Percentiles rank a stretch among this genome's conserved stretches.
phyloP scores from a whole-genome alignment of 2,113 vertebrate genomes.

The Antidorcas marsupialis region DNA sequence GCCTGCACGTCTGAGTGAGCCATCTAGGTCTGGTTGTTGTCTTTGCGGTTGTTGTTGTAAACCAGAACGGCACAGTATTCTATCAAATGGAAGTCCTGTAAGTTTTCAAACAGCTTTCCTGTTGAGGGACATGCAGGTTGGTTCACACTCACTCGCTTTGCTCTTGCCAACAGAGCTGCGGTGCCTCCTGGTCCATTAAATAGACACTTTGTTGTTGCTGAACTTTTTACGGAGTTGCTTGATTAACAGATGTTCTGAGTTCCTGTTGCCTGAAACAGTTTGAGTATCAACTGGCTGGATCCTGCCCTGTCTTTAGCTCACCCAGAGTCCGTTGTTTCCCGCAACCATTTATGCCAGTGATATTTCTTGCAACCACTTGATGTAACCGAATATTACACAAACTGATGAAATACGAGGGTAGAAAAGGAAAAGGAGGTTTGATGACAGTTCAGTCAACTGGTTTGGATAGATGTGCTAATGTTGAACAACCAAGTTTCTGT shows the following conservation, averaged over 20 bases:
- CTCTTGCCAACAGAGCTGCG: not conserved
- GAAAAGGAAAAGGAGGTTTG: not conserved
- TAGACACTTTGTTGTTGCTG: not conserved
- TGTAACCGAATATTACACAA: not conserved
- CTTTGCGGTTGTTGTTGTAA: not conserved
- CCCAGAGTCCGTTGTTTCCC: not conserved
- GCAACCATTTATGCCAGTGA: not conserved
- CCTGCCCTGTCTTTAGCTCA: not conserved
- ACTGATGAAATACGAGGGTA: not conserved
- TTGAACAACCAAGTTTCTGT: not conserved
- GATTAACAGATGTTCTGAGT: fast-evolving
- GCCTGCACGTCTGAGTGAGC: not conserved
- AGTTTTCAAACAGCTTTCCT: not conserved
- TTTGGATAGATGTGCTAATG: not conserved
- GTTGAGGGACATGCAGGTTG: not conserved
- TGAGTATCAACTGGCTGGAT: not conserved
- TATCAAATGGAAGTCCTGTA: not conserved
- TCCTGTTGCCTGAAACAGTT: not conserved
- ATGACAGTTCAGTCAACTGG: not conserved
- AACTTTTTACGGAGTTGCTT: not conserved
- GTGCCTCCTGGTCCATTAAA: not conserved
- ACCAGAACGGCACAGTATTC: not conserved
- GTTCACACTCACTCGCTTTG: not conserved
- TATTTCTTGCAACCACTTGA: not conserved
- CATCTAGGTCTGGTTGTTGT: not conserved